Conservation (phyloP, 1,140 invertebrate genomes). For the Bombus pascuorum region DNA sequence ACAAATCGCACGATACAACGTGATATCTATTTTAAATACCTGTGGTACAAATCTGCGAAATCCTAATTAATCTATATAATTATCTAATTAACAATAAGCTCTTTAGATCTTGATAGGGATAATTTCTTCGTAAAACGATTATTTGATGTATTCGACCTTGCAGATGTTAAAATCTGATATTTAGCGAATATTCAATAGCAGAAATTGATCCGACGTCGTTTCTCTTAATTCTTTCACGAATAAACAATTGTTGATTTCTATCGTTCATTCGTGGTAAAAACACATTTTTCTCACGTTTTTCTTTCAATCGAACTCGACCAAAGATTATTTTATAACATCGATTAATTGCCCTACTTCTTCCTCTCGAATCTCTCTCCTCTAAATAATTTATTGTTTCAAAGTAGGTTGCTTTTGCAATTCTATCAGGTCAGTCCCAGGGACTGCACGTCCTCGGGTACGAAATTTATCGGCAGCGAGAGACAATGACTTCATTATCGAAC, state of each 20-base stretch:
- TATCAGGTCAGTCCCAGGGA: background rate
- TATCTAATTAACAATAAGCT: background rate
- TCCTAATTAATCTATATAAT: background rate
- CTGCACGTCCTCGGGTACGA: background rate
- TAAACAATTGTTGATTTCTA: too few species aligned
- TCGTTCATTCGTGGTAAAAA: too few species aligned
- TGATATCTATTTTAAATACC: background rate
- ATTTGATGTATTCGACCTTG: too few species aligned
- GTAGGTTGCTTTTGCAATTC: constrained; percentile 33
- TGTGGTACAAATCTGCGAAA: background rate
- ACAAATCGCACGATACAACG: too few species aligned
- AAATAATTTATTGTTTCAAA: background rate
- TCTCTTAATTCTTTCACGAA: too few species aligned
- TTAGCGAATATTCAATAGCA: too few species aligned
- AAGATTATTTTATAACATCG: too few species aligned
- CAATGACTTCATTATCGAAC: background rate
- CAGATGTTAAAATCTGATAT: too few species aligned
- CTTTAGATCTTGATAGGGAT: background rate
- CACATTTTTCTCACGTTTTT: too few species aligned
- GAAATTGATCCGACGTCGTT: too few species aligned
- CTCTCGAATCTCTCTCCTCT: background rate
- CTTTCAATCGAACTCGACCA: too few species aligned
- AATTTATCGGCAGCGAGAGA: constrained; percentile 25
- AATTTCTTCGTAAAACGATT: background rate
- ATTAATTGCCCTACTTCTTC: background rate